Conservation (phyloP, 1,140 invertebrate genomes). For the Oncopodura yosiiana region DNA sequence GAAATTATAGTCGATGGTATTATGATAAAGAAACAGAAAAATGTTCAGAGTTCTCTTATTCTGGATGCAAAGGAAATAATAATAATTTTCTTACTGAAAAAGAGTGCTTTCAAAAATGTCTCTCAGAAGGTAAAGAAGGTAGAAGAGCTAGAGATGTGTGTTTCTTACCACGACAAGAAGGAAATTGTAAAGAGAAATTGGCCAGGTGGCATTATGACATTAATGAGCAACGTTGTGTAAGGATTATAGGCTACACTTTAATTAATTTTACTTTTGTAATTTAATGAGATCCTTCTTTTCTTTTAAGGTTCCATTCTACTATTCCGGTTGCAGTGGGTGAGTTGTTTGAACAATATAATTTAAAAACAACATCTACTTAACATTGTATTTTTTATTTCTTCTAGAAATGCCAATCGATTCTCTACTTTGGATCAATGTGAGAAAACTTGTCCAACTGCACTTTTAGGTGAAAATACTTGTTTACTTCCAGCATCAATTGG, state of each 20-base stretch:
- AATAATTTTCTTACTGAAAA: constrained; percentile 76
- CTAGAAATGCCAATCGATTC: constrained; percentile 83
- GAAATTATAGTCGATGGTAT: constrained; percentile 71
- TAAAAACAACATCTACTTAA: too few species aligned
- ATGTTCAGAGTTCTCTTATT: constrained; percentile 72
- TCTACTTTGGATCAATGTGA: constrained; percentile 64
- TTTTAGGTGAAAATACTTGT: constrained; percentile 67
- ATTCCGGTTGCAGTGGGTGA: constrained; percentile 82
- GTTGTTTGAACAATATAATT: too few species aligned
- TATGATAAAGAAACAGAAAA: constrained; percentile 58
- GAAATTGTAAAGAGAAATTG: constrained; percentile 66
- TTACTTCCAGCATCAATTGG: constrained; percentile 62
- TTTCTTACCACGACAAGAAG: constrained; percentile 61
- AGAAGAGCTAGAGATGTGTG: constrained; percentile 55
- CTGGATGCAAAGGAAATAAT: constrained; percentile 79
- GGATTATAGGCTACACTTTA: not conserved
- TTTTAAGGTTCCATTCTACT: constrained; percentile 69
- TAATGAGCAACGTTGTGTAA: constrained; percentile 72
- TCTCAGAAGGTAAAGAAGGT: constrained; percentile 55
- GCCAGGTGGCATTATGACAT: constrained; percentile 79
- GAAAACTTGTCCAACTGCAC: constrained; percentile 59
- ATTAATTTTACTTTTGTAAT: not conserved
- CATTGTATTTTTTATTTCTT: too few species aligned
- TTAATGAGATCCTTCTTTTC: not conserved
- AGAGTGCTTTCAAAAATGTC: constrained; percentile 66